These are phyloP conservation scores for Bos javanicus DNA, from an alignment of 2,113 vertebrate genomes.

Conservation along the genomic window DNA sequence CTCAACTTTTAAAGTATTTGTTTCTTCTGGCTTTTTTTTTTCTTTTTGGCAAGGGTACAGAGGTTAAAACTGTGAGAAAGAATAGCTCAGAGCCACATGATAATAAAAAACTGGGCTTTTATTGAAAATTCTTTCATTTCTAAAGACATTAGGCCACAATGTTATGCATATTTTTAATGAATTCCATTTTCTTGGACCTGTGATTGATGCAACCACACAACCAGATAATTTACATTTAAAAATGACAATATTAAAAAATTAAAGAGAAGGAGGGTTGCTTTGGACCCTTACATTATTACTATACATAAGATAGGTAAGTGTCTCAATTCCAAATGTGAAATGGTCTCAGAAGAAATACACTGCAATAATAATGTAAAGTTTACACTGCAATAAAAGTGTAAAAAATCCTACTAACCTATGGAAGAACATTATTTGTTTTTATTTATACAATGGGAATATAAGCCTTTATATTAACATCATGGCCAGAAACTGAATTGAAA, in stretches of 20 bases:
- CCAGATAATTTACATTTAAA: conserved; percentile 15
- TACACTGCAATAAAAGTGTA: background rate
- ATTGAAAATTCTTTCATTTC: conserved; percentile 32
- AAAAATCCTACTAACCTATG: background rate
- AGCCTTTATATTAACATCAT: background rate
- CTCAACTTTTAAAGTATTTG: conserved; percentile 27
- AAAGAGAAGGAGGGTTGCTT: background rate
- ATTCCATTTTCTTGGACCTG: background rate
- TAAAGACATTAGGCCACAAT: background rate
- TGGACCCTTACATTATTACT: background rate
- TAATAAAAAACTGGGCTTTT: background rate
- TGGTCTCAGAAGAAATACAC: background rate
- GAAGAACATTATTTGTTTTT: background rate
- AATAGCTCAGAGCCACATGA: background rate
- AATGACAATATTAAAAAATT: background rate
- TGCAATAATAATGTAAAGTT: background rate
- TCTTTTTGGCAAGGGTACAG: background rate
- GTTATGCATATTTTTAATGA: background rate
- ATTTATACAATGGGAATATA: background rate
- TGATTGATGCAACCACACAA: background rate
- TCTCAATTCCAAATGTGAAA: background rate
- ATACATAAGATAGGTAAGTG: background rate
- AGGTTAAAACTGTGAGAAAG: conserved; percentile 29
- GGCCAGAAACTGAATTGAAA: background rate
- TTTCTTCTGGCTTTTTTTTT: background rate